Conservation (phyloP, 2,797 vertebrate species). For the Fratercula arctica region DNA sequence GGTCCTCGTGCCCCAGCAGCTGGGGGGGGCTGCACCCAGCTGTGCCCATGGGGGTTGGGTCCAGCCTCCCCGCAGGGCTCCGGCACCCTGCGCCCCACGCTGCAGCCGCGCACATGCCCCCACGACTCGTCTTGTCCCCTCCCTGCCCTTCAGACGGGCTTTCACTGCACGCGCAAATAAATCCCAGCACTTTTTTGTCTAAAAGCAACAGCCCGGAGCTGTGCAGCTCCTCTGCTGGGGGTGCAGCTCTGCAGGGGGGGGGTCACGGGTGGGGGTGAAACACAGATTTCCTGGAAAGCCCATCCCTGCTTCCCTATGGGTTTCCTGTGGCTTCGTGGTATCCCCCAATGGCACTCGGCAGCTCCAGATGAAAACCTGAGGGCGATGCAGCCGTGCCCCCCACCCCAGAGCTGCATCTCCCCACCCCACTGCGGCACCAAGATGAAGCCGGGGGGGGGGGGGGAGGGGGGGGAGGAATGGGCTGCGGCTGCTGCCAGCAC, state of each 20-base stretch:
- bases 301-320: neutral
- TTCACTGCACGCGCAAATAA: neutral
- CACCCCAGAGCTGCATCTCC: neutral
- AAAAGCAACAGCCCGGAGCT: neutral
- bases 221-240: neutral
- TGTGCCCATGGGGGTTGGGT: neutral
- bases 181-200: neutral
- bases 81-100: neutral
- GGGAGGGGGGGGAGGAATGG: neutral
- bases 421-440: accelerated
- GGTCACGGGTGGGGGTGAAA: neutral
- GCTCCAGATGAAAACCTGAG: neutral
- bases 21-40: neutral
- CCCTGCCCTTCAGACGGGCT: neutral
- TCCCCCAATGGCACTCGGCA: neutral
- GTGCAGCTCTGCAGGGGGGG: neutral
- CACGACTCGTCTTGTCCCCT: neutral
- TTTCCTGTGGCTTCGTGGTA: neutral
- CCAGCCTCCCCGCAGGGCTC: neutral
- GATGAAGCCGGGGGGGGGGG: neutral
- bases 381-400: neutral
- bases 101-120: neutral
- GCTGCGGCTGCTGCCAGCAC: neutral
- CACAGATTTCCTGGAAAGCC: neutral
- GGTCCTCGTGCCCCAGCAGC: neutral